A percentile compares a stretch with the other conserved stretches of the same genome.
These are phyloP conservation scores for Emydoidea blandingii DNA, from an alignment of 2,797 vertebrate species.

Conservation along the genomic window DNA sequence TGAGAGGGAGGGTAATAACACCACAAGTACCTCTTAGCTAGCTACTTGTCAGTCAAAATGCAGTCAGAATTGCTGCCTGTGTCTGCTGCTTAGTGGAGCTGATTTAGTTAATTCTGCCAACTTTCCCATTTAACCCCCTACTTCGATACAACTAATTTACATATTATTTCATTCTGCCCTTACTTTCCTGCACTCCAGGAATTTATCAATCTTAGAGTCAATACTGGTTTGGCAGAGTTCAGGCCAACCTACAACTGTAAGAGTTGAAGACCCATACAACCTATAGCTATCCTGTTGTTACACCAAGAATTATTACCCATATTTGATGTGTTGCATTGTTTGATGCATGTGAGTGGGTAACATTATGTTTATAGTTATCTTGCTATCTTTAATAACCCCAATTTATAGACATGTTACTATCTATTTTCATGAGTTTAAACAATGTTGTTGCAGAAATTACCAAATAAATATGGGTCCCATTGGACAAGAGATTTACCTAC, in stretches of 20 bases:
- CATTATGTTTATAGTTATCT: not conserved
- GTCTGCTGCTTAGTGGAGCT: not conserved
- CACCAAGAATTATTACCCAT: not conserved
- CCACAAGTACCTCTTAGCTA: constrained; percentile 5
- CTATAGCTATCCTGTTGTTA: not conserved
- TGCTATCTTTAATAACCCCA: not conserved
- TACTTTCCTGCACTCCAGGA: constrained; percentile 1
- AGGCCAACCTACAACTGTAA: not conserved
- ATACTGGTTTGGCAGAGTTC: not conserved
- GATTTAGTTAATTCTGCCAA: constrained; percentile 10
- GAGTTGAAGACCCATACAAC: not conserved
- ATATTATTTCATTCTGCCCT: not conserved
- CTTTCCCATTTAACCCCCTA: not conserved
- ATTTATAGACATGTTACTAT: not conserved
- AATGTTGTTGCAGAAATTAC: accelerated
- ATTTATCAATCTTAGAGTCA: not conserved
- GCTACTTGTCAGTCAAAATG: not conserved
- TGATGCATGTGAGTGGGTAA: not conserved
- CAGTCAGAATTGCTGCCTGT: not conserved
- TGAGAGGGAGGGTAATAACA: not conserved
- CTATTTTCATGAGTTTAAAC: not conserved
- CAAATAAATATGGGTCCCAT: not conserved
- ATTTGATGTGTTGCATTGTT: not conserved
- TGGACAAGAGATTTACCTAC: not conserved
- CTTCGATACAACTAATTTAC: not conserved